Base-by-base conservation (phyloP, 2,113 vertebrate species). In the Lipotes vexillifer region DNA sequence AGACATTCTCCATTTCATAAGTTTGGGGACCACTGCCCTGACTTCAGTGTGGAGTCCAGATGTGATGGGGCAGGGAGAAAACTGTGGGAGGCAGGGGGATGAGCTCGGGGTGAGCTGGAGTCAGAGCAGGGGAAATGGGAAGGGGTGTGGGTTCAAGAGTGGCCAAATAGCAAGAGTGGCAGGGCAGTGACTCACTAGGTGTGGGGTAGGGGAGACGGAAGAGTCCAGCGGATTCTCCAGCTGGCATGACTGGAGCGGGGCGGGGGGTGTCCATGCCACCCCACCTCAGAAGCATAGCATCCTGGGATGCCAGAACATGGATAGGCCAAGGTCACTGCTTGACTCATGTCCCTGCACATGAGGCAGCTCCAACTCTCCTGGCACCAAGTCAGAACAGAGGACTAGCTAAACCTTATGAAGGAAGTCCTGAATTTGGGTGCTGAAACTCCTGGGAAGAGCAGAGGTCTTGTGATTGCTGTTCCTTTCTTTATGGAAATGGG, bases 201-300 rank as follows among this genome's bases (percentile, higher is more conserved):
- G 4, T 25, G 5, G 17, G 13, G n/a, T 68, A 6, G 23, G 29
- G 44, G 33, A 90, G 8, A 5, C 1, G 41, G 20, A 89, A 38
- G n/a, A 36, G n/a, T 88, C 14, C n/a, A 52, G 68, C 52, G 38
- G 21, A 55, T 18, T 36, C 23, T 15, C 29, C 31, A 21, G 52
- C 27, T 68, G 72, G 36, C 8, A 33, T 21, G 46, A 66, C 29
- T 31, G 29, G 17, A 52, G 49, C 49, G 5, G 49, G 49, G 49
- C 0, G 27, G 12, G 41, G 21, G 38, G 57, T 38, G 44, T 68
- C 12, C 31, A 41, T 0, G 1, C 12, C 33, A 36, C 2, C 2
- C 31, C 44, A 25, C 44, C 17, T 41, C 6, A 8, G 81, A 93
- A 94, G 11, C 33, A 83, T 2, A 68, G 52, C 8, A 20, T 17